Evolutionary conservation across 2,113 vertebrate species (phyloP).

Genomic region (Cyanoramphus novaezelandiae): DNA sequence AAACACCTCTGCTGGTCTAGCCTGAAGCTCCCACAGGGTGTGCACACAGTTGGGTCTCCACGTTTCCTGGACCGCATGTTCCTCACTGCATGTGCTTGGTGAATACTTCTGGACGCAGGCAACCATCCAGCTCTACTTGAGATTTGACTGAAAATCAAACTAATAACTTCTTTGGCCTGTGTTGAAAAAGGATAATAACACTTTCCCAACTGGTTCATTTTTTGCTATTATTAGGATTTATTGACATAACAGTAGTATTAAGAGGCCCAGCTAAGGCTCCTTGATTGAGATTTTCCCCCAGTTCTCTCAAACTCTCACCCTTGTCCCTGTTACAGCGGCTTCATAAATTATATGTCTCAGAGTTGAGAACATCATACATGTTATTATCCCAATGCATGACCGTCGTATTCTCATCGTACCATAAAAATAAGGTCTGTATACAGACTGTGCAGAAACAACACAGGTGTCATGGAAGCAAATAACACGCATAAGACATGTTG

Average conservation of each 20-base stretch:
- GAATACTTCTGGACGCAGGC: not conserved
- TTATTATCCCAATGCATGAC: not conserved
- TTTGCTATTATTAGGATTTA: conserved; percentile 15
- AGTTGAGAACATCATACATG: not conserved
- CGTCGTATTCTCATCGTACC: not conserved
- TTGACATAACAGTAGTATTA: not conserved
- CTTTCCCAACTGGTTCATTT: not conserved
- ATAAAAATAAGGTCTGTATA: not conserved
- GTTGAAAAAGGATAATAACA: not conserved
- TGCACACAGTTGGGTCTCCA: not conserved
- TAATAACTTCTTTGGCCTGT: not conserved
- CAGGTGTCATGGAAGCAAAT: not conserved
- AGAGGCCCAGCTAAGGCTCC: not conserved
- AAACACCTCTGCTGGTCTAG: not conserved
- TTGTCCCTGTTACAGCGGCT: not conserved
- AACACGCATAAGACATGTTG: accelerated
- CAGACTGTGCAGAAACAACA: not conserved
- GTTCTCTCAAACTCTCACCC: accelerated
- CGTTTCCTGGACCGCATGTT: not conserved
- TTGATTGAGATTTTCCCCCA: not conserved
- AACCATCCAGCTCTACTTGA: not conserved
- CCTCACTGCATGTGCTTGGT: not conserved
- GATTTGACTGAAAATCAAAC: conserved; percentile 2
- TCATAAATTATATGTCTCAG: not conserved
- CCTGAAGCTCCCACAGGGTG: not conserved